Conservation (phyloP, 2,113 vertebrate genomes). For the Prunella himalayana region DNA sequence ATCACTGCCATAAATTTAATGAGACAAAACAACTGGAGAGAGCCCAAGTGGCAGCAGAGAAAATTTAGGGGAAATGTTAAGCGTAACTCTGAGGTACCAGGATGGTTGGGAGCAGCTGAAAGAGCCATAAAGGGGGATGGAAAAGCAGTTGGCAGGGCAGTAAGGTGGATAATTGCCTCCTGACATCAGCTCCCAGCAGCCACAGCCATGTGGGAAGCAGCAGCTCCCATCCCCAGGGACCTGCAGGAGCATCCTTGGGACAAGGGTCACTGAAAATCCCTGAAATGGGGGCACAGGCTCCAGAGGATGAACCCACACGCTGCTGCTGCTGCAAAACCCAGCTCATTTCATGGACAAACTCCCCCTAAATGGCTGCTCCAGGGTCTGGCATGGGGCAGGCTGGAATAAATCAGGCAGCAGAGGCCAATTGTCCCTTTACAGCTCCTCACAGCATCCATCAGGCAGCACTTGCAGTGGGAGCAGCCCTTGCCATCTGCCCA, state of each 20-base stretch:
- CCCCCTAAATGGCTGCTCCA: background rate
- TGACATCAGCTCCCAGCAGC: background rate
- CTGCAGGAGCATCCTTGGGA: background rate
- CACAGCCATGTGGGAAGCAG: background rate
- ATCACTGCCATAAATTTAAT: background rate
- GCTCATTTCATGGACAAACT: background rate
- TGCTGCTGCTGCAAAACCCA: background rate
- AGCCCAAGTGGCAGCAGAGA: background rate
- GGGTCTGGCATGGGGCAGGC: background rate
- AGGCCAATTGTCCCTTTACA: background rate
- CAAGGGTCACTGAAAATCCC: background rate
- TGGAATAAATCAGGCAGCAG: conserved; percentile 18
- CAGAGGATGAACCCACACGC: accelerated
- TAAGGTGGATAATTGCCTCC: background rate
- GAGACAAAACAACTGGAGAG: background rate
- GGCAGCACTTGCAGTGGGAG: background rate
- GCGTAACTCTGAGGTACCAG: background rate
- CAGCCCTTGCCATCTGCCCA: conserved; percentile 45
- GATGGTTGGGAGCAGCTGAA: background rate
- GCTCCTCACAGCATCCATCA: background rate
- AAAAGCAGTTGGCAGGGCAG: background rate
- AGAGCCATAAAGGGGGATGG: background rate
- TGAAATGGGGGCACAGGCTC: background rate
- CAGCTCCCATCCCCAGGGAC: background rate
- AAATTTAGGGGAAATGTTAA: background rate